These are phyloP conservation scores for Stichodactyla mertensii DNA, from an alignment of 64 coral and sea anemone species.

Conservation along the genomic window DNA sequence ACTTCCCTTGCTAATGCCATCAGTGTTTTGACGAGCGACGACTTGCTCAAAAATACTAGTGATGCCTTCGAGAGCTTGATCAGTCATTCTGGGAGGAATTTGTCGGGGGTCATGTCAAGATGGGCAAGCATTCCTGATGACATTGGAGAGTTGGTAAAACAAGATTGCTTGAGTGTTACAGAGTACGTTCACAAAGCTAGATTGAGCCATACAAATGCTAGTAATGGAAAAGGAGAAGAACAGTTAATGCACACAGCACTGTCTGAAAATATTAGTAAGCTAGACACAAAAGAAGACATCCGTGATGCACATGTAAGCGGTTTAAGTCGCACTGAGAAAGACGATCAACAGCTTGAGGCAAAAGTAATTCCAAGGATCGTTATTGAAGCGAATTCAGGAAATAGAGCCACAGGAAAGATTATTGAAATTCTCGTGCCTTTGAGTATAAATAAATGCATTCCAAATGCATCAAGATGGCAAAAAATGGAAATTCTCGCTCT, in stretches of 20 bases:
- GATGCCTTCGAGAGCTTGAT: slow-evolving; percentile 34
- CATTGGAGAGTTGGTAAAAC: slow-evolving; percentile 1
- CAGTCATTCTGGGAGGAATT: background rate
- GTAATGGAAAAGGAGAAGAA: background rate
- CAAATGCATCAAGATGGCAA: background rate
- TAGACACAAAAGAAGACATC: background rate
- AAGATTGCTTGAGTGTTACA: background rate
- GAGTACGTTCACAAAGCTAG: background rate
- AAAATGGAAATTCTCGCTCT: background rate
- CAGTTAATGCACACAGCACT: background rate
- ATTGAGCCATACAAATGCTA: background rate
- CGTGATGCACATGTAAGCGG: background rate
- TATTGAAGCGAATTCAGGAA: background rate
- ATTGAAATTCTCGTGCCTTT: background rate
- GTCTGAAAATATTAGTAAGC: background rate
- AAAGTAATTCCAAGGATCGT: background rate
- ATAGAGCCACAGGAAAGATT: background rate
- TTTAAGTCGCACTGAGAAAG: background rate
- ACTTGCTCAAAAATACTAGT: slow-evolving; percentile 35
- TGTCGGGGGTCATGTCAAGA: background rate
- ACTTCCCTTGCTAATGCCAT: slow-evolving; percentile 34
- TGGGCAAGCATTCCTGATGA: slow-evolving; percentile 29
- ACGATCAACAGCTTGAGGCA: background rate
- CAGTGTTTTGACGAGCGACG: slow-evolving; percentile 36
- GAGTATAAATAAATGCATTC: background rate